Evolutionary conservation across 2,888 invertebrate genomes (phyloP).

Genomic region (Leptinotarsa haldemani): DNA sequence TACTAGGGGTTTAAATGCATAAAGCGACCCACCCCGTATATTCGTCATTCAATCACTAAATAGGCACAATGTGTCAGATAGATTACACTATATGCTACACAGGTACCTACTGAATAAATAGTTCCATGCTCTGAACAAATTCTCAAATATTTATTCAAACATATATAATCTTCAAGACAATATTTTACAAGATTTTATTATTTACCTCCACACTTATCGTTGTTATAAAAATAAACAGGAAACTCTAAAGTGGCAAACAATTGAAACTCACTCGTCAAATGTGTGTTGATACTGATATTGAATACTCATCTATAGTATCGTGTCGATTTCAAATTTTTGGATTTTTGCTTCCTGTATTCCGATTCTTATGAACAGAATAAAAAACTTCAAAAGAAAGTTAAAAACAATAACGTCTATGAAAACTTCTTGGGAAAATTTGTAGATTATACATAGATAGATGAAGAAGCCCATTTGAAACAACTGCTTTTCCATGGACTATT

Average conservation of each 20-base stretch:
- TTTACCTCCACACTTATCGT: neutral
- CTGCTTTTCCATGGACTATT: too few relatives aligned
- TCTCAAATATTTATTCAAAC: conserved; percentile 14
- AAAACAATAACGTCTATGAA: too few relatives aligned
- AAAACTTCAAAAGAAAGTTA: neutral
- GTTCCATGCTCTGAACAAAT: conserved; percentile 2
- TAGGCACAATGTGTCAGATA: neutral
- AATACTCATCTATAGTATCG: neutral
- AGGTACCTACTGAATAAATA: conserved; percentile 1
- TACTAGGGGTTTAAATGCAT: too few relatives aligned
- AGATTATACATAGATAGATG: too few relatives aligned
- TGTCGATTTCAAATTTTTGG: neutral
- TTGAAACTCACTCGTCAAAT: neutral
- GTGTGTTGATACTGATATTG: neutral
- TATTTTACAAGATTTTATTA: conserved; percentile 10
- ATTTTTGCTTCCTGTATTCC: neutral
- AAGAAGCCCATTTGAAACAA: too few relatives aligned
- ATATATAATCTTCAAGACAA: conserved; percentile 14
- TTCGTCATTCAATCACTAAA: too few relatives aligned
- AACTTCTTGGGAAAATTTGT: too few relatives aligned
- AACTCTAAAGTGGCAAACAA: conserved; percentile 1
- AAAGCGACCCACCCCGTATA: too few relatives aligned
- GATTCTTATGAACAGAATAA: neutral
- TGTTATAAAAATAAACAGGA: conserved; percentile 3
- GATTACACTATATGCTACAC: neutral